Percentiles rank a stretch among this genome's conserved stretches.
These are phyloP conservation scores for Polypedilum pembai DNA, from an alignment of 1,140 invertebrate species.

Conservation along the genomic window DNA sequence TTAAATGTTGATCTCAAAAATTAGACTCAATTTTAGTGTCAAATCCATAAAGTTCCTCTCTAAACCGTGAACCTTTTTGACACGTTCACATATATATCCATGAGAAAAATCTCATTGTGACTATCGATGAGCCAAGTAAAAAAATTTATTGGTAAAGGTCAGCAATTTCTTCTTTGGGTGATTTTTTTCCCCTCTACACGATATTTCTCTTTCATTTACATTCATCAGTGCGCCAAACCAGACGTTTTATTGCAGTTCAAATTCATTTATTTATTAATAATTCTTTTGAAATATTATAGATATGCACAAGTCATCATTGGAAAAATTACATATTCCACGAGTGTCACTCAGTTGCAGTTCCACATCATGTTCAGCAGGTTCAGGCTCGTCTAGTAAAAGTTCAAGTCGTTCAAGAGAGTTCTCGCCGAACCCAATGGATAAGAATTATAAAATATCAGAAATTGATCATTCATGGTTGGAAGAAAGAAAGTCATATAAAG, in stretches of 20 bases:
- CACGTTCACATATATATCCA: no score
- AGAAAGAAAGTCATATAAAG: background rate
- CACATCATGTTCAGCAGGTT: background rate
- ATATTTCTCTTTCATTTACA: no score
- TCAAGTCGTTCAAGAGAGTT: conserved; percentile 6
- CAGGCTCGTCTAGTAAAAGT: conserved; percentile 1
- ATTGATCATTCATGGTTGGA: background rate
- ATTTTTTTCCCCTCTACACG: no score
- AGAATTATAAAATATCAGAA: background rate
- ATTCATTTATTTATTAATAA: background rate
- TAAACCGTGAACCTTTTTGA: no score
- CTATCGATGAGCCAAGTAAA: no score
- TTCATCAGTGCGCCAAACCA: background rate
- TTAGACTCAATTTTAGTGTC: no score
- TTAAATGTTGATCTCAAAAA: no score
- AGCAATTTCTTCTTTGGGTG: no score
- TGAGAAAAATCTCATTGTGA: no score
- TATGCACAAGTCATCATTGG: background rate
- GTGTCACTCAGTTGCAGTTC: background rate
- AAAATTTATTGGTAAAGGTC: no score
- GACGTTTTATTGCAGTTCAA: background rate
- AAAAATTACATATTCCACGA: background rate
- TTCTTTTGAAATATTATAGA: background rate
- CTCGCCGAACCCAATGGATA: background rate
- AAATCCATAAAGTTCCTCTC: no score